phyloP scores from a whole-genome alignment of 2,888 invertebrate genomes.

The Polylopha cassiicola region DNA sequence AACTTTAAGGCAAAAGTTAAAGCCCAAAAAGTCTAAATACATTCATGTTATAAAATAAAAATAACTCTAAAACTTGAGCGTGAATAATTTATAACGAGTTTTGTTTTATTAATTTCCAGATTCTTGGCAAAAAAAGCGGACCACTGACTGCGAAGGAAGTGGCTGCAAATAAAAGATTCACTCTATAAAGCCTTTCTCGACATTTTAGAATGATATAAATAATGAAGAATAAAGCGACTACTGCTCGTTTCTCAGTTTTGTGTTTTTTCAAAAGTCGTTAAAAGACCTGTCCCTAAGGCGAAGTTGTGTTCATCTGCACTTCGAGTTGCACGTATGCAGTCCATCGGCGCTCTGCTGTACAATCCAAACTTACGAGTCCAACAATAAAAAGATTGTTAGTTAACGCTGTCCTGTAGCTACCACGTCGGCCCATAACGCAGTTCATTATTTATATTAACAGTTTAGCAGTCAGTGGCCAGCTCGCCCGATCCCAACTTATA shows the following conservation, averaged over 20 bases:
- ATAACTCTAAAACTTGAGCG: not conserved
- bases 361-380: constrained; percentile 46
- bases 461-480: constrained; percentile 73
- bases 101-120: constrained; percentile 8
- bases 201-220: constrained; percentile 9
- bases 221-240: constrained; percentile 1
- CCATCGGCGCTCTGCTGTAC: constrained; percentile 20
- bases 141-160: constrained; percentile 13
- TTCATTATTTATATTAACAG: constrained; percentile 78
- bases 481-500: constrained; percentile 66
- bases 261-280: too few species aligned
- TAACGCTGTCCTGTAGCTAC: constrained; percentile 64
- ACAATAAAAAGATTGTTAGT: constrained; percentile 69
- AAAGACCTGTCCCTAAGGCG: too few species aligned
- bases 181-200: constrained; percentile 17
- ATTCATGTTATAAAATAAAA: too few species aligned
- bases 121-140: constrained; percentile 8
- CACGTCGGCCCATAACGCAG: constrained; percentile 67
- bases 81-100: not conserved
- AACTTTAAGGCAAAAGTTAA: too few species aligned
- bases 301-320: constrained; percentile 22
- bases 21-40: too few species aligned
- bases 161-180: constrained; percentile 12
- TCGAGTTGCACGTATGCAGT: constrained; percentile 4
- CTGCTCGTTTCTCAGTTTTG: constrained; percentile 7